phyloP scores from a whole-genome alignment of 2,888 invertebrate species.

The Trachelus tabidus region DNA sequence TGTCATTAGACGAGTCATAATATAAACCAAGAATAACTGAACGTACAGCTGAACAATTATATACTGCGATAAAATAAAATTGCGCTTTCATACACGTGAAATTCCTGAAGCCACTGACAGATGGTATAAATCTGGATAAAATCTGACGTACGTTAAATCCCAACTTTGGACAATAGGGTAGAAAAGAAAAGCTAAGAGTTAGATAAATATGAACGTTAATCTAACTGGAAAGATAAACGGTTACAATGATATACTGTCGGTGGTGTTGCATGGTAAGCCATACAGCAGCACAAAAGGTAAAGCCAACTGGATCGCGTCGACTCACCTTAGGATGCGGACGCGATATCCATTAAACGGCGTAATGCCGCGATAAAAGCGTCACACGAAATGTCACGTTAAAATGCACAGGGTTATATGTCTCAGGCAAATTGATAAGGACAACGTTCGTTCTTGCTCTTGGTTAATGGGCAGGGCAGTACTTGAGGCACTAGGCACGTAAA shows the following conservation, averaged over 20 bases:
- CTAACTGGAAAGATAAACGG: not conserved
- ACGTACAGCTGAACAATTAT: not conserved
- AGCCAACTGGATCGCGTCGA: conserved; percentile 8
- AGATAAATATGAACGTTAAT: not conserved
- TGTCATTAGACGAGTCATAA: not conserved
- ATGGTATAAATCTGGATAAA: conserved; percentile 4
- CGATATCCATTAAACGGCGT: conserved; percentile 13
- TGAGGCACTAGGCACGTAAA: conserved; percentile 43
- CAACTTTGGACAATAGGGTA: not conserved
- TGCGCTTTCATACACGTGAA: not conserved
- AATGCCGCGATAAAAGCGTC: conserved; percentile 5
- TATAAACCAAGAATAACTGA: not conserved
- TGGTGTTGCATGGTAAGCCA: not conserved
- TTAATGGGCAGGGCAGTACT: conserved; percentile 32
- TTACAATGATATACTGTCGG: not conserved
- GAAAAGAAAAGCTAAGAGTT: not conserved
- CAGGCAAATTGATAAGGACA: not conserved
- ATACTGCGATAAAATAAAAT: not conserved
- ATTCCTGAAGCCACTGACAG: not conserved
- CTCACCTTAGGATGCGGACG: conserved; percentile 30
- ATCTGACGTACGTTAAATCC: not conserved
- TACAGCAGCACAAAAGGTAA: conserved; percentile 11
- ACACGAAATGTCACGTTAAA: conserved; percentile 11
- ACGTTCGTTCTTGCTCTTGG: not conserved
- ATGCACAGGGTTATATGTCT: conserved; percentile 2